Evolutionary conservation across 2,888 invertebrate species (phyloP), one percentile per base, ranked within the genome.

Genomic region (Pycnomerus fuliginosus): DNA sequence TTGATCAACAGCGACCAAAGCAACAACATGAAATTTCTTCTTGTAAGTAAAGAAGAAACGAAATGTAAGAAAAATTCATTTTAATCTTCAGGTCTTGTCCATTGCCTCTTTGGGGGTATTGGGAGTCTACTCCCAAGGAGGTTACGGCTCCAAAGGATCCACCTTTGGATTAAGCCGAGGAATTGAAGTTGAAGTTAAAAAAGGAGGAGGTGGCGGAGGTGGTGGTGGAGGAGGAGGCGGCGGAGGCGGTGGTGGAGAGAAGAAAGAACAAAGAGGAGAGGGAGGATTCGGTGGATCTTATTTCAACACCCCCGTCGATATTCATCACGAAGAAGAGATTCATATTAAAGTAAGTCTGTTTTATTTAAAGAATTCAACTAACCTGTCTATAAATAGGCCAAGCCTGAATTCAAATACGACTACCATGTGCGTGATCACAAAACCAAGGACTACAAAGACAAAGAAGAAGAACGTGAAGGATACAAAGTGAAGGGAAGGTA

Each of bases 401-500:
- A 67, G 45, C 68, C 69, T 1, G 64, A 67, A 53, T 69, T 62
- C 54, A 65, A 68, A 39, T 69, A 66, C 53, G 65, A 65, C 25
- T 69, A 64, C 51, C 61, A 66, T 37, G 65, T 69, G 35, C 62
- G 58, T 14, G 67, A 69, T 44, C 62, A 62, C 41, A 62, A 69
- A 35, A 57, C 58, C 38, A 62, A 69, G 39, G 69, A 66, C 52
- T 63, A 56, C 62, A 67, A 68, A 52, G 62, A 59, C 50, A 64
- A 69, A 48, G 61, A 68, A 29, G 70, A 70, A 52, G 58, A 53
- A n/a, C 58, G 70, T 15, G 67, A 70, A 17, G 70, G 70, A 15
- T 58, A 67, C 59, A 68, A 67, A 58, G 68, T 70, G 20, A 68
- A 69, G 50, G 70, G 70, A 29, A 44, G 50, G 15, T 69, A 69